phyloP scores from a whole-genome alignment of 2,888 invertebrate genomes.

The Yponomeuta sedellus region DNA sequence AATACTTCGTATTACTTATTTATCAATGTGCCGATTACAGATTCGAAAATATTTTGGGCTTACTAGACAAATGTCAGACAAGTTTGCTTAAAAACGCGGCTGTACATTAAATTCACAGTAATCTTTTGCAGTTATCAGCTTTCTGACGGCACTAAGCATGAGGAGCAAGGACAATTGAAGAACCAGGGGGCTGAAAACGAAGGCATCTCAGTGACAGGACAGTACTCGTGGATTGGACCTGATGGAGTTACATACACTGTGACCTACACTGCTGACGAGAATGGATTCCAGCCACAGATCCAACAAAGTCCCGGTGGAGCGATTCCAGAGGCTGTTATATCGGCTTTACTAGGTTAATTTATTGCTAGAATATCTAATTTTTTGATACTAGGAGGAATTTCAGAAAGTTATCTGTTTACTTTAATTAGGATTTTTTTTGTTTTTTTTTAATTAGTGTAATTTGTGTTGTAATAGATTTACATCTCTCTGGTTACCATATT shows the following conservation, averaged over 20 bases:
- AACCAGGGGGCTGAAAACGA: slow-evolving; percentile 77
- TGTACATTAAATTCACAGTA: background rate
- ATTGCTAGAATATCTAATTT: background rate
- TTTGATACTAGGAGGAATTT: too few species aligned
- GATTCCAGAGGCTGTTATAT: slow-evolving; percentile 50
- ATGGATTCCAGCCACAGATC: slow-evolving; percentile 66
- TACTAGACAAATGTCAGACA: too few species aligned
- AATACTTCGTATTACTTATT: too few species aligned
- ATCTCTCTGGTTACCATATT: too few species aligned
- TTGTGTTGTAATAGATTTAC: too few species aligned
- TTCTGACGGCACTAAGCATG: slow-evolving; percentile 74
- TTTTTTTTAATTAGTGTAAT: too few species aligned
- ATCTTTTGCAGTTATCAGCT: slow-evolving; percentile 61
- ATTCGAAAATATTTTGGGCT: too few species aligned
- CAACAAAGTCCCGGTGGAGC: slow-evolving; percentile 59
- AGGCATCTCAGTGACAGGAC: slow-evolving; percentile 72
- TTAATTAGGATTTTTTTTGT: too few species aligned
- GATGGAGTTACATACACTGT: slow-evolving; percentile 78
- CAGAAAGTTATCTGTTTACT: too few species aligned
- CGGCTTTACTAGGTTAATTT: slow-evolving; percentile 52
- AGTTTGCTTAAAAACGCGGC: too few species aligned
- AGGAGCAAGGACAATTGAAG: slow-evolving; percentile 74
- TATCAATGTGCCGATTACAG: too few species aligned
- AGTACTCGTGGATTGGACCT: slow-evolving; percentile 73
- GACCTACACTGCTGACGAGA: slow-evolving; percentile 75